A percentile compares a stretch with the other conserved stretches of the same genome.
Conservation (phyloP, 2,888 invertebrate genomes). For the Deilephila porcellus region DNA sequence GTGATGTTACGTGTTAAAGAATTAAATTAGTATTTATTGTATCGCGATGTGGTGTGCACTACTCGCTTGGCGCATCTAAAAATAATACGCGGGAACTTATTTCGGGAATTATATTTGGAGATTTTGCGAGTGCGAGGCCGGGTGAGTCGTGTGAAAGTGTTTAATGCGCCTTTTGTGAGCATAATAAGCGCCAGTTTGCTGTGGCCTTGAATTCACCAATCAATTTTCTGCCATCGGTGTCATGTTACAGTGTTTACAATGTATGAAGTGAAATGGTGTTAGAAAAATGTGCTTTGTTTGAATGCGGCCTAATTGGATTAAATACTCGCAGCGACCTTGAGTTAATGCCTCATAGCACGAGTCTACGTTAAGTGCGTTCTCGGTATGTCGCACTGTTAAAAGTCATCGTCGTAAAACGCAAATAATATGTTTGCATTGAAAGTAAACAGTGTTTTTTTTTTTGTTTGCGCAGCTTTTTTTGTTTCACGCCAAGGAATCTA, state of each 20-base stretch:
- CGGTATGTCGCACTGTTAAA: slow-evolving; percentile 14
- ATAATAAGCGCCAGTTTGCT: slow-evolving; percentile 47
- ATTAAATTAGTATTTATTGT: slow-evolving; percentile 61
- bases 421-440: slow-evolving; percentile 19
- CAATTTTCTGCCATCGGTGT: slow-evolving; percentile 30
- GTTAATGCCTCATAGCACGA: slow-evolving; percentile 19
- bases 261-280: slow-evolving; percentile 23
- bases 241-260: slow-evolving; percentile 30
- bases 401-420: slow-evolving; percentile 14
- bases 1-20: slow-evolving; percentile 56
- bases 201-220: slow-evolving; percentile 60
- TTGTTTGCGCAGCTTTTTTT: slow-evolving; percentile 16
- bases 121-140: slow-evolving; percentile 70
- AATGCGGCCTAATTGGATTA: slow-evolving; percentile 21
- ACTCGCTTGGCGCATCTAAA: slow-evolving; percentile 69
- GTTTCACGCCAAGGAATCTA: slow-evolving; percentile 1
- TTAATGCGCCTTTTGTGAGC: slow-evolving; percentile 57
- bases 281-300: slow-evolving; percentile 23
- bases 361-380: slow-evolving; percentile 3
- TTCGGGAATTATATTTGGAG: slow-evolving; percentile 78
- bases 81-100: slow-evolving; percentile 73
- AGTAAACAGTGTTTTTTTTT: slow-evolving; percentile 19
- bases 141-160: slow-evolving; percentile 76
- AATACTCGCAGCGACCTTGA: slow-evolving; percentile 20
- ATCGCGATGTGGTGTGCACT: slow-evolving; percentile 66